phyloP scores from a whole-genome alignment of 2,113 vertebrate species.

The Cnemophilus loriae region DNA sequence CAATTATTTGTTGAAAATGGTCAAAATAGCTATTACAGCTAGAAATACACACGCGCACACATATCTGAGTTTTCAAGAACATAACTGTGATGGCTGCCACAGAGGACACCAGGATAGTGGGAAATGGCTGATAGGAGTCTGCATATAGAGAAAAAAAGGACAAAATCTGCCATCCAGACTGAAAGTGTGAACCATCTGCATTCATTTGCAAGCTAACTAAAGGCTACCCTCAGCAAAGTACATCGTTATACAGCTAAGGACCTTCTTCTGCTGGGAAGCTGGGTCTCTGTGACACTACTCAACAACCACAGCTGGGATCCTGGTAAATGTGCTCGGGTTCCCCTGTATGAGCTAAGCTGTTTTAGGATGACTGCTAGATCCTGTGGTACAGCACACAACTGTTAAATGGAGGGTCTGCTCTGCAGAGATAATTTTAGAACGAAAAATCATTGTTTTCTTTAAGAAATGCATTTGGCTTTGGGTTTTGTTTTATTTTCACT shows the following conservation, averaged over 20 bases:
- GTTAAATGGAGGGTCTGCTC: background rate
- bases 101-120: background rate
- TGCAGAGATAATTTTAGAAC: background rate
- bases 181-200: background rate
- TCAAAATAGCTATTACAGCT: background rate
- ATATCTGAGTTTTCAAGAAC: background rate
- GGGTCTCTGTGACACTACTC: background rate
- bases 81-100: background rate
- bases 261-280: background rate
- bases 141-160: background rate
- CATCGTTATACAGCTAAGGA: background rate
- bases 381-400: background rate
- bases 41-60: accelerated
- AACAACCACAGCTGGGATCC: background rate
- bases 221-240: background rate
- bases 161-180: background rate
- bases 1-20: background rate
- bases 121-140: background rate
- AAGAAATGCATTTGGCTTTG: background rate
- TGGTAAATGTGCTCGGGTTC: background rate
- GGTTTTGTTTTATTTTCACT: background rate
- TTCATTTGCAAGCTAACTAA: background rate
- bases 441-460: background rate
- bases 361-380: background rate
- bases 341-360: background rate